Base-by-base conservation (phyloP, 2,888 invertebrate species). In the Nezara viridula region DNA sequence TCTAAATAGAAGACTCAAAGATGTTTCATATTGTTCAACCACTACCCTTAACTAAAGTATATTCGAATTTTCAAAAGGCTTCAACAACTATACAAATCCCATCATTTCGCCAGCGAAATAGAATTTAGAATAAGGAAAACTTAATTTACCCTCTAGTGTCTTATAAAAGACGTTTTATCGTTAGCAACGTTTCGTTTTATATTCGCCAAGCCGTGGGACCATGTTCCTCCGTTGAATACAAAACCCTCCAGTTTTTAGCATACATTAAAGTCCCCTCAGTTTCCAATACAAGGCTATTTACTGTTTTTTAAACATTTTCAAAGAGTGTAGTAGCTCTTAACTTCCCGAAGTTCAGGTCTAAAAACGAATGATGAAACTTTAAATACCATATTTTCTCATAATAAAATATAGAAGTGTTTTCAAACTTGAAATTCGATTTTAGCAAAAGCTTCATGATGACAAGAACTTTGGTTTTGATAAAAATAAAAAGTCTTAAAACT, bases 91-190 rank as follows among this genome's bases (percentile, higher is more conserved):
- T 81, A 44, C 12, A 81, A 81, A 81, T 44, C 32, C 6, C 81
- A 44, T 81, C 44, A 81, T 81, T 81, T 4, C 81, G n/a, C n/a
- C 6, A 81, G 40, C 40, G n/a, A 81, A 81, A 81, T 81, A 81
- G 81, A 81, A 81, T 81, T 81, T 81, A 81, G 44, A 81, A 81
- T 44, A 81, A 44, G 81, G 81, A n/a, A 47, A 81, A 81, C 81
- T 81, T 44, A 81, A 81, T 81, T 81, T 81, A 24, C 24, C n/a
- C 81, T 10, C 12, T 44, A 44, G 81, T 47, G 81, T 44, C 81
- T 81, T 81, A 44, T 81, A 81, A 81, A 81, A 81, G 7, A 44
- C 44, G 81, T 81, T 81, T 81, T 47, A 81, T 40, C 81, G n/a
- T 44, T n/a, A 37, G 66, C 37, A 73, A 73, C 66, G 66, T 73